phyloP scores from a whole-genome alignment of 1,140 invertebrate genomes.

The Oppia nitens region DNA sequence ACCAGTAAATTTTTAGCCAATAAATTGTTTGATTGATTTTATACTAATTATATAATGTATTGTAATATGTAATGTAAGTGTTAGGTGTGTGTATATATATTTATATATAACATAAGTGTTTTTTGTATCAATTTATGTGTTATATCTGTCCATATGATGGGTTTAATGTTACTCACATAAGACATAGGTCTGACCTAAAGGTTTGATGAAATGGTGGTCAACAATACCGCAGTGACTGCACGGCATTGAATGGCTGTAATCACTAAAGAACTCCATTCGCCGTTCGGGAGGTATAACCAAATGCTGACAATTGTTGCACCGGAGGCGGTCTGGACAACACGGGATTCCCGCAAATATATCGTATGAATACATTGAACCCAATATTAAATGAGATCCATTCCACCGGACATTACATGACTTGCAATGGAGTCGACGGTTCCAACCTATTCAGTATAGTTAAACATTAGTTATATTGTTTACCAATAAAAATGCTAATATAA shows the following conservation, averaged over 20 bases:
- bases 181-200: constrained; percentile 35
- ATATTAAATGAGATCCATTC: constrained; percentile 77
- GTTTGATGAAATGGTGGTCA: constrained; percentile 87
- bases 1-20: no score
- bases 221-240: constrained; percentile 76
- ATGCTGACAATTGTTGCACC: constrained; percentile 79
- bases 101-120: no score
- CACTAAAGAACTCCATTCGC: constrained; percentile 76
- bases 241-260: constrained; percentile 76
- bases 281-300: constrained; percentile 60
- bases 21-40: no score
- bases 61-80: no score
- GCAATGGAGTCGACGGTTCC: constrained; percentile 50
- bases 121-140: no score
- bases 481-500: no score
- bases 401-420: constrained; percentile 64
- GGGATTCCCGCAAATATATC: constrained; percentile 93
- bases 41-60: no score
- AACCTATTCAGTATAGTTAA: constrained; percentile 19
- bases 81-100: no score
- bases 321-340: constrained; percentile 75
- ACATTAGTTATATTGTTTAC: no score
- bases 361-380: constrained; percentile 94
- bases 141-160: no score
- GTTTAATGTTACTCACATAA: not conserved